Evolutionary conservation across 1,140 invertebrate species (phyloP).

Genomic region (Diachasmimorpha longicaudata): DNA sequence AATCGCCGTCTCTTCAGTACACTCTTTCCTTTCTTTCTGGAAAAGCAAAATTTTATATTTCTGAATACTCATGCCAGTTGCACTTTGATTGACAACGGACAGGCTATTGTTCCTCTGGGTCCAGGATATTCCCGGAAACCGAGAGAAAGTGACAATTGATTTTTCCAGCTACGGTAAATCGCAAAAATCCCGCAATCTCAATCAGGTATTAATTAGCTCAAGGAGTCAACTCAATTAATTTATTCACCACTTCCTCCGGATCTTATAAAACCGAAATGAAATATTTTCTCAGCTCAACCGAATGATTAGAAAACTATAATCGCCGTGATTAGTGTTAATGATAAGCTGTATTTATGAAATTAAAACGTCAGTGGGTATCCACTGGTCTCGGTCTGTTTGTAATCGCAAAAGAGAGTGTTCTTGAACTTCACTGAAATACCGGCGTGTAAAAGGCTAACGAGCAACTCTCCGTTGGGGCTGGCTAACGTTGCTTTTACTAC

Average conservation of each 20-base stretch:
- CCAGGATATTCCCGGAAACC: constrained; percentile 35
- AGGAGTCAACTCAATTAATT: no score
- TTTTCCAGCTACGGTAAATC: background rate
- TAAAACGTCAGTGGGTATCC: background rate
- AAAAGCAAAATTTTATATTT: no score
- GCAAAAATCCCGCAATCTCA: background rate
- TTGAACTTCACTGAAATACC: constrained; percentile 37
- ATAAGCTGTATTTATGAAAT: background rate
- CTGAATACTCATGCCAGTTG: background rate
- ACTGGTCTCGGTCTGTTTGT: constrained; percentile 16
- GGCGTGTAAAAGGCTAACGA: constrained; percentile 11
- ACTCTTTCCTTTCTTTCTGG: no score
- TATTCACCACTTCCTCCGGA: no score
- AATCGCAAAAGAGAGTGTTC: constrained; percentile 19
- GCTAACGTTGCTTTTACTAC: background rate
- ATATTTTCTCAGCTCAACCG: no score
- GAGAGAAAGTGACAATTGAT: constrained; percentile 40
- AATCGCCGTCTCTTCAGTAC: no score
- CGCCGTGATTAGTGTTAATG: no score
- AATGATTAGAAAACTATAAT: no score
- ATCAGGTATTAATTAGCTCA: no score
- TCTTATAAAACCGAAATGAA: no score
- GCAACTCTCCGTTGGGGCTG: background rate
- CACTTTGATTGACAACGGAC: background rate
- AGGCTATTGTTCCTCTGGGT: background rate